Percentiles rank a stretch among this genome's conserved stretches.
phyloP scores from a whole-genome alignment of 1,140 invertebrate species.

The Penaeus indicus region DNA sequence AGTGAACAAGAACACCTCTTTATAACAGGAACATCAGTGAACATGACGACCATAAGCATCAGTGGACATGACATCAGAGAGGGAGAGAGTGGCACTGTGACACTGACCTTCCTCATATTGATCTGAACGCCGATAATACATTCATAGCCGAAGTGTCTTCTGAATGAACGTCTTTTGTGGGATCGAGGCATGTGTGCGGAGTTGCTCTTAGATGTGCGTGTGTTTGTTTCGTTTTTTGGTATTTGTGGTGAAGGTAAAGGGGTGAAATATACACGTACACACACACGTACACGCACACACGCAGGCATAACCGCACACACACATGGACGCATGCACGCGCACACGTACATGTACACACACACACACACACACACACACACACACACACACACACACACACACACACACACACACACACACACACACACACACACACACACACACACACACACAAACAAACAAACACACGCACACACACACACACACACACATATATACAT shows the following conservation, averaged over 20 bases:
- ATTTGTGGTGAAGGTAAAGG: background rate
- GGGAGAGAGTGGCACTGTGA: too few relatives aligned
- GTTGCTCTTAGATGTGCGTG: background rate
- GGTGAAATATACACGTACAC: background rate
- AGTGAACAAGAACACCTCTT: too few relatives aligned
- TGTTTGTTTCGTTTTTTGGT: background rate
- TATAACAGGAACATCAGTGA: too few relatives aligned
- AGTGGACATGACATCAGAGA: too few relatives aligned
- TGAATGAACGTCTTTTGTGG: too few relatives aligned
- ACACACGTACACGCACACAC: background rate
- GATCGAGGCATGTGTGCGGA: too few relatives aligned
- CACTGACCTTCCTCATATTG: too few relatives aligned
- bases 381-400: background rate
- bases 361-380: background rate
- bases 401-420: conserved; percentile 17
- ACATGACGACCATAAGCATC: too few relatives aligned
- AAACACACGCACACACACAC: background rate
- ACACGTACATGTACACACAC: background rate
- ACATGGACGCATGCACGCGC: background rate
- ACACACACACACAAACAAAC: conserved; percentile 12
- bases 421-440: conserved; percentile 17
- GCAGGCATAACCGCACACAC: background rate
- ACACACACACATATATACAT: background rate
- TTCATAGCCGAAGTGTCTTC: too few relatives aligned
- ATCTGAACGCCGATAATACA: too few relatives aligned